These are phyloP conservation scores for Sebastes itinus DNA, from an alignment of 2,797 vertebrate species.

Conservation along the genomic window DNA sequence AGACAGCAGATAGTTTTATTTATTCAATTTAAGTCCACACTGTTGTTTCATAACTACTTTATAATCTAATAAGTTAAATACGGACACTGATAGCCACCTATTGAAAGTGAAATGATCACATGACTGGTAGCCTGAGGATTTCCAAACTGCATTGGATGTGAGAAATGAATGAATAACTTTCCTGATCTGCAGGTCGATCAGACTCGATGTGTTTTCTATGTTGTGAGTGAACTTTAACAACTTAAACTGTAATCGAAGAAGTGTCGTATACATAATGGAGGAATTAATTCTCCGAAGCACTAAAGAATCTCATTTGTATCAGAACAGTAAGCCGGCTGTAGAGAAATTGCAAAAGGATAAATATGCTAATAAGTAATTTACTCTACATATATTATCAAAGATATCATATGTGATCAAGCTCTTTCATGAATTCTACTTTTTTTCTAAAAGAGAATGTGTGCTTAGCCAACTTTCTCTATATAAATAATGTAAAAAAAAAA, in stretches of 20 bases:
- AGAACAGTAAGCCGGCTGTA: neutral
- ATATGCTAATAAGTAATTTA: conserved; percentile 21
- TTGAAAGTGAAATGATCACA: neutral
- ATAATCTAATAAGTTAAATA: neutral
- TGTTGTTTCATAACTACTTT: neutral
- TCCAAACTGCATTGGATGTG: neutral
- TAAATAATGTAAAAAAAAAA: neutral
- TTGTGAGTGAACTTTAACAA: neutral
- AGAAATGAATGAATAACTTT: conserved; percentile 13
- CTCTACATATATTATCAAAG: conserved; percentile 19
- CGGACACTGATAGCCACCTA: neutral
- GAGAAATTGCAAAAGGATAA: neutral
- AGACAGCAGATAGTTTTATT: neutral
- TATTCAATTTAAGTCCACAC: neutral
- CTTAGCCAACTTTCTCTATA: neutral
- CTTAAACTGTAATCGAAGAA: neutral
- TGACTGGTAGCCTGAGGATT: neutral
- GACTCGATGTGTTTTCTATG: neutral
- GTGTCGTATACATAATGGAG: neutral
- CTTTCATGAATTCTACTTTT: conserved; percentile 5
- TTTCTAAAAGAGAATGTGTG: conserved; percentile 4
- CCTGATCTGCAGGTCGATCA: neutral
- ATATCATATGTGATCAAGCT: conserved; percentile 13
- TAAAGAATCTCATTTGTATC: neutral
- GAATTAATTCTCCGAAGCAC: neutral